Evolutionary conservation across 2,888 invertebrate genomes (phyloP), one percentile per base, ranked within the genome.

Genomic region (Eurytoma adleriae): DNA sequence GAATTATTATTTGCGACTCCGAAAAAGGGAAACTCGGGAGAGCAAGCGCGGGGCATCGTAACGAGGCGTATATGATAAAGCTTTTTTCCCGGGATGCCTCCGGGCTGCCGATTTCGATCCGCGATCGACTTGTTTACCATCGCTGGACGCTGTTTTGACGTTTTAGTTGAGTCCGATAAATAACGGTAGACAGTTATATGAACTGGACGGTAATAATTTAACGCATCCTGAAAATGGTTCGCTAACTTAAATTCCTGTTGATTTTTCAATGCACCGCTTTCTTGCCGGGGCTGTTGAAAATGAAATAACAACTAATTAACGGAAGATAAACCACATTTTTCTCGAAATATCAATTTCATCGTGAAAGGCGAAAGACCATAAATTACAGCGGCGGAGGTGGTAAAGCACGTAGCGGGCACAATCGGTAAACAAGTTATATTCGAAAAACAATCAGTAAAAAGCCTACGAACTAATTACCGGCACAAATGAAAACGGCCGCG

Each of bases 1-100:
- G 66, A 71, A 71, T 77, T 71, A 78, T 71, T 66, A 78, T 78
- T 71, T 66, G 64, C 50, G 24, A 67, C 52, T 50, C 54, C 54
- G 54, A 62, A 76, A 69, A 69, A 75, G 68, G 75, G 48, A 75
- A 68, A 40, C 40, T 10, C 40, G 24, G 1, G 61, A 59, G 40
- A 27, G 14, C 13, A n/a, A n/a, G n/a, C 7, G 10, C 48, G 59
- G 48, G 30, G 27, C 54, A 12, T 4, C 40, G 54, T 40, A 70
- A 77, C 64, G 30, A 70, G 69, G 30, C 20, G 61, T 61, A 69
- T 69, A 68, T 61, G 52, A 76, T 20, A 12, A 12, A 27, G 12
- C 18, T 18, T 56, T 62, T 54, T 77, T 69, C 18, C 10, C 24
- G 13, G 50, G 20, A 59, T 40, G 40, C 40, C 40, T 40, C 40